phyloP scores from a whole-genome alignment of 2,113 vertebrate species.

The Bos taurus region DNA sequence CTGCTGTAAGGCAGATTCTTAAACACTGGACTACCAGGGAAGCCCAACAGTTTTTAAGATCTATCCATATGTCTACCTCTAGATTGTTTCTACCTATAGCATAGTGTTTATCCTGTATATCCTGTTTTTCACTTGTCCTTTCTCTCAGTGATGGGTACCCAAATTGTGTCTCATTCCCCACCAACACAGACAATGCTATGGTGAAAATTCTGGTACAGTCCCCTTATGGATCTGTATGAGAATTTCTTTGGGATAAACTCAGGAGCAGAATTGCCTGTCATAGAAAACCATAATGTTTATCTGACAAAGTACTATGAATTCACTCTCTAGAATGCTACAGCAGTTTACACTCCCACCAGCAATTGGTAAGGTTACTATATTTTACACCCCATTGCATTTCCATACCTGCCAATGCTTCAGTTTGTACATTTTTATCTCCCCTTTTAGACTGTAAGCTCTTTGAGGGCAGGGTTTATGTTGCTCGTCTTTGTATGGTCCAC shows the following conservation, averaged over 20 bases:
- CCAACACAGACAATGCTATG: not conserved
- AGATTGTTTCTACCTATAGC: not conserved
- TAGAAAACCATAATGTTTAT: not conserved
- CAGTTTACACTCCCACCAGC: not conserved
- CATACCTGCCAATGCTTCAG: not conserved
- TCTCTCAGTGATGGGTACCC: not conserved
- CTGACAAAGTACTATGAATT: not conserved
- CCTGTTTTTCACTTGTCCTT: not conserved
- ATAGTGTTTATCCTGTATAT: not conserved
- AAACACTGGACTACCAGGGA: not conserved
- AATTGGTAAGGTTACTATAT: not conserved
- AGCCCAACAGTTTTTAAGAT: not conserved
- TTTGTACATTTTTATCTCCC: not conserved
- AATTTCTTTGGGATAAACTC: not conserved
- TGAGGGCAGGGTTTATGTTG: constrained; percentile 44
- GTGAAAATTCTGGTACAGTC: constrained; percentile 13
- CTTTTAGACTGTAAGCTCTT: constrained; percentile 60
- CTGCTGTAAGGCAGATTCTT: not conserved
- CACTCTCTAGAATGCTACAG: not conserved
- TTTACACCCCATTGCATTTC: not conserved
- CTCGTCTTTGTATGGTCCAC: constrained; percentile 1
- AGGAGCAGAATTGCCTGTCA: not conserved
- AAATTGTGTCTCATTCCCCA: not conserved
- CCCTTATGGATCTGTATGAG: not conserved
- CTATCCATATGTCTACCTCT: not conserved